Evolutionary conservation across 2,888 invertebrate genomes (phyloP).

Genomic region (Odontothrips loti): DNA sequence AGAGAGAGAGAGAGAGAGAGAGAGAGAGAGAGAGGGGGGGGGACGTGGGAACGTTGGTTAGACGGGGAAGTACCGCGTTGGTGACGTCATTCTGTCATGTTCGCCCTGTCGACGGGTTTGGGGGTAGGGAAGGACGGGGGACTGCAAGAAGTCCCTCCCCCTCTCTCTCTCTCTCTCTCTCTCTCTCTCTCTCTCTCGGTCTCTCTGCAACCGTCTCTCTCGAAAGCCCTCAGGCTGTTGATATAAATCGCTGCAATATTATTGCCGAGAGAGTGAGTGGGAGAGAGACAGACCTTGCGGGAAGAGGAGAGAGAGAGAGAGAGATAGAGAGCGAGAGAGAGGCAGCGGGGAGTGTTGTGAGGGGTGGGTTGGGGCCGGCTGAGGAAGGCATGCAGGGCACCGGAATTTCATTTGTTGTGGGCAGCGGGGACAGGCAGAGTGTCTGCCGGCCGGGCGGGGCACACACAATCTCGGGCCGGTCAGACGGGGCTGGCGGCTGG

Average conservation of each 20-base stretch:
- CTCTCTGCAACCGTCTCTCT: no score
- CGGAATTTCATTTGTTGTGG: slow-evolving; percentile 11
- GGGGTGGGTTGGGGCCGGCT: not conserved
- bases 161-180: not conserved
- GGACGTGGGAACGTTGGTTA: no score
- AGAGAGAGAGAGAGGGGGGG: no score
- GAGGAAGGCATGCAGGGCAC: not conserved
- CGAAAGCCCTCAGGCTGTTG: not conserved
- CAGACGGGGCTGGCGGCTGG: not conserved
- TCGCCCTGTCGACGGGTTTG: no score
- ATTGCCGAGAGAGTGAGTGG: no score
- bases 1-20: no score
- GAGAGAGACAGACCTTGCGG: not conserved
- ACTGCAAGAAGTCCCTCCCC: not conserved
- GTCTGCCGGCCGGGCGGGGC: not conserved
- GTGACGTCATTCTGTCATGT: no score
- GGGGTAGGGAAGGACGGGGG: not conserved
- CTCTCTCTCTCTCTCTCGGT: no score
- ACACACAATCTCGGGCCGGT: not conserved
- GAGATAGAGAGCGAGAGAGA: no score
- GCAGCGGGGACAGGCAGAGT: no score
- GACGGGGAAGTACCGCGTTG: no score
- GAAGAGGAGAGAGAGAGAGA: not conserved
- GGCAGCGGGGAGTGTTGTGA: not conserved
- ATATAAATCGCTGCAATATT: not conserved